Evolutionary conservation across 2,797 vertebrate species (phyloP), one percentile per base, ranked within the genome.

Genomic region (Cyclopterus lumpus): DNA sequence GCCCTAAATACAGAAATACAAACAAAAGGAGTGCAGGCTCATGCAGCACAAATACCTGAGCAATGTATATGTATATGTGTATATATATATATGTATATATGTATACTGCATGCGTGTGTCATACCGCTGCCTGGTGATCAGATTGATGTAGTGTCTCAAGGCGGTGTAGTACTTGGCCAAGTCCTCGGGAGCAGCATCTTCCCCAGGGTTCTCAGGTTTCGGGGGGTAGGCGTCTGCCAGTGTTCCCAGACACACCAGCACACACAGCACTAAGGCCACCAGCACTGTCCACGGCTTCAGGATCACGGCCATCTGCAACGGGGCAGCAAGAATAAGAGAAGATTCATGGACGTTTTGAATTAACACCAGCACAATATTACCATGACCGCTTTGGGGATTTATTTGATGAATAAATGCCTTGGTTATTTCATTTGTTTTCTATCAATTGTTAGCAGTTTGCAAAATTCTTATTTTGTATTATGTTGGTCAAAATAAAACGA

Each of bases 101-200:
- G 16, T 20, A 44, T 63, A n/a, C n/a, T n/a, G n/a, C n/a, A 11
- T 12, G 34, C 40, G 63, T 51, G 63, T 51, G 46, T 36, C 93
- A 82, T 93, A 98, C 98, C 98, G 97, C 94, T 99, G 97, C 91
- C 98, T 93, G 89, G 97, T 99, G 94, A 99, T 98, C 80, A 99
- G 97, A 86, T 99, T 99, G 94, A 99, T 98, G 94, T 99, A 99
- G 93, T 99, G 97, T 91, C 97, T 96, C 92, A 99, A 93, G 58
- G 97, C 98, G 0, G 97, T 97, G 92, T 98, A 99, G 91, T 99
- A 99, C 94, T 97, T 98, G 95, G 97, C 97, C 95, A 98, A 92
- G 77, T 99, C 97, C 85, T 99, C 98, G 1, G 98, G 96, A 0
- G 97, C 93, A 0, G 98, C 97, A 1, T 97, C 96, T 66, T 98